Base-by-base conservation (phyloP, 2,113 vertebrate genomes). In the Pelmatolapia mariae region DNA sequence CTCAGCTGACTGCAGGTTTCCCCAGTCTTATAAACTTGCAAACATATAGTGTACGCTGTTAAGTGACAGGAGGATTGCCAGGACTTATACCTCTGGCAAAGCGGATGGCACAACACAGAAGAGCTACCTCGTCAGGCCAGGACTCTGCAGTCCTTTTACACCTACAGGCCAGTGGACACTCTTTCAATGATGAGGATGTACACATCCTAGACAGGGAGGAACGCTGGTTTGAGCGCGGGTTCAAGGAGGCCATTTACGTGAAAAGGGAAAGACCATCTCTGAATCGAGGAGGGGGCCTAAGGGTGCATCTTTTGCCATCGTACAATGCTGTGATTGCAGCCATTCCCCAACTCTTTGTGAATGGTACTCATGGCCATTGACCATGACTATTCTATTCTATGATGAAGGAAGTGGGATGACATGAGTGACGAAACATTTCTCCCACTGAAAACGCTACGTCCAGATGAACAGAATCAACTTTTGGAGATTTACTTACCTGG, bases 211-310 rank as follows among this genome's bases (percentile, higher is more conserved):
- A 26, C 12, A 57, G 54, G 12, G 7, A 26, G 54, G 54, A 8
- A 56, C 1, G 11, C 12, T 56, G 22, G 22, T 57, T 57, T 57
- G 7, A 57, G 7, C 12, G 0, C 1, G 2, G 0, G 24, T 22
- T 13, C 11, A 26, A 54, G n/a, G 53, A 54, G 53, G n/a, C 53
- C 2, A 56, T 56, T 54, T 56, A 56, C 4, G 0, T 56, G 7
- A 56, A 56, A 56, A 56, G 22, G 22, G 54, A 56, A 56, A 57
- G 12, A 5, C 54, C 24, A 54, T 54, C n/a, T 12, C 3, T 22
- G 10, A 54, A 26, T 1, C 3, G 24, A 57, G 7, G 56, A 29
- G 56, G 24, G 24, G 24, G 56, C 56, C 24, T 9, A 16, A 59
- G 4, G 24, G n/a, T 59, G 0, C 24, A 59, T 59, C 56, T 59